These are phyloP conservation scores for Pipistrellus kuhlii DNA, from an alignment of 2,797 vertebrate species.

Conservation along the genomic window DNA sequence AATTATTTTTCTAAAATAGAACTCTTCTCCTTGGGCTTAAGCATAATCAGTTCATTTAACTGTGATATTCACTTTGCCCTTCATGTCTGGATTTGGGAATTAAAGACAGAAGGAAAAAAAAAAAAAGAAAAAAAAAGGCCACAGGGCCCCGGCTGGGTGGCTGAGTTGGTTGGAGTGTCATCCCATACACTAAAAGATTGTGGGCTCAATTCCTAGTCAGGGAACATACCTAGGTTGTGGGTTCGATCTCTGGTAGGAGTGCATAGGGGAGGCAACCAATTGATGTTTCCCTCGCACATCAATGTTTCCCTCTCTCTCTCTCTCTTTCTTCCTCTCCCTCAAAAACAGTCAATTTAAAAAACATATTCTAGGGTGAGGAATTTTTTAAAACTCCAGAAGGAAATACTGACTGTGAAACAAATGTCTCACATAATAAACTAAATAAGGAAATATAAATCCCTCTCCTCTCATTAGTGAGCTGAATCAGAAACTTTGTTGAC, in stretches of 20 bases:
- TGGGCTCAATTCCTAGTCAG: background rate
- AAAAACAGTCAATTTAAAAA: background rate
- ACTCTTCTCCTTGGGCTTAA: constrained; percentile 71
- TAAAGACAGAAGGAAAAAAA: background rate
- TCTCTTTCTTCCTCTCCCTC: background rate
- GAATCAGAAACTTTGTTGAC: constrained; percentile 64
- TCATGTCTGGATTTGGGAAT: constrained; percentile 74
- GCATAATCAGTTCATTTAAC: constrained; percentile 78
- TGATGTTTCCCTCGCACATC: background rate
- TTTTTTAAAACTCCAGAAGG: background rate
- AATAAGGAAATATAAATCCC: constrained; percentile 77
- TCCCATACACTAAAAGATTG: background rate
- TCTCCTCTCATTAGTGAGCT: constrained; percentile 72
- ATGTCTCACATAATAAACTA: constrained; percentile 78
- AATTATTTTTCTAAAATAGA: constrained; percentile 85
- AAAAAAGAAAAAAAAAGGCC: background rate
- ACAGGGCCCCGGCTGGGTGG: background rate
- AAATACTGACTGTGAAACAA: constrained; percentile 72
- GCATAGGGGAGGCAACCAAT: background rate
- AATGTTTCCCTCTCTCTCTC: background rate
- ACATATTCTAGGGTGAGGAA: background rate
- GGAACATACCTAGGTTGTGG: background rate
- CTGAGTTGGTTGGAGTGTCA: background rate
- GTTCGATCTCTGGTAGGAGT: background rate
- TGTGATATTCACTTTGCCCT: constrained; percentile 60